These are phyloP conservation scores for Falco punctatus DNA, from an alignment of 2,113 vertebrate genomes.

Conservation along the genomic window DNA sequence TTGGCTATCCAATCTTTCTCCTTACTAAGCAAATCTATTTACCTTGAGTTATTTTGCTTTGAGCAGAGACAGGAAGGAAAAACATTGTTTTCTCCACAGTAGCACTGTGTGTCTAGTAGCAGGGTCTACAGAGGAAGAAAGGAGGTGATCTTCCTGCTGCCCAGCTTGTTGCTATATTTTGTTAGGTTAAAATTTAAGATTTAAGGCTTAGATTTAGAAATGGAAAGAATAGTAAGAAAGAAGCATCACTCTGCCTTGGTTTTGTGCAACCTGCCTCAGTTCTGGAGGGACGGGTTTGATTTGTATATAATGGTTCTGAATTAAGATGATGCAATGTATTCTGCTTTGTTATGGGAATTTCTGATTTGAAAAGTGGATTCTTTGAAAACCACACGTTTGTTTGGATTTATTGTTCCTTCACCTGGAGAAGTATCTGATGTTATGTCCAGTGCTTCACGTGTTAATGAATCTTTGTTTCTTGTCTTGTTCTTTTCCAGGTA, in stretches of 20 bases:
- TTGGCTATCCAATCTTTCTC: not conserved
- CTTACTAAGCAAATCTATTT: not conserved
- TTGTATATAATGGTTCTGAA: not conserved
- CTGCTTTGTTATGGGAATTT: not conserved
- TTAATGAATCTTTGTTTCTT: not conserved
- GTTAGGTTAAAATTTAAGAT: not conserved
- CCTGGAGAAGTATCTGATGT: not conserved
- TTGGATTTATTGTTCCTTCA: not conserved
- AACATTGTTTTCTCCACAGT: accelerated
- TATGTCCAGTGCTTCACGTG: not conserved
- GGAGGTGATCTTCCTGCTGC: not conserved
- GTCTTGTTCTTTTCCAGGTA: constrained; percentile 75
- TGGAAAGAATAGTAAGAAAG: not conserved
- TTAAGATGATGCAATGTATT: not conserved
- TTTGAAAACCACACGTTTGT: accelerated
- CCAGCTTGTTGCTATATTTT: not conserved
- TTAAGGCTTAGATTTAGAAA: not conserved
- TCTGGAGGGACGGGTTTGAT: not conserved
- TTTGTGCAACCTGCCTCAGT: not conserved
- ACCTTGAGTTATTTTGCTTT: not conserved
- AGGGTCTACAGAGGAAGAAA: not conserved
- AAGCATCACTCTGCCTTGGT: not conserved
- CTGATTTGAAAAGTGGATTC: not conserved
- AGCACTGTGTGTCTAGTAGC: not conserved
- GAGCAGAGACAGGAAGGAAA: not conserved